Evolutionary conservation across 53 echinoderm and acorn worm species (phyloP).

Genomic region (Patiria pectinifera): DNA sequence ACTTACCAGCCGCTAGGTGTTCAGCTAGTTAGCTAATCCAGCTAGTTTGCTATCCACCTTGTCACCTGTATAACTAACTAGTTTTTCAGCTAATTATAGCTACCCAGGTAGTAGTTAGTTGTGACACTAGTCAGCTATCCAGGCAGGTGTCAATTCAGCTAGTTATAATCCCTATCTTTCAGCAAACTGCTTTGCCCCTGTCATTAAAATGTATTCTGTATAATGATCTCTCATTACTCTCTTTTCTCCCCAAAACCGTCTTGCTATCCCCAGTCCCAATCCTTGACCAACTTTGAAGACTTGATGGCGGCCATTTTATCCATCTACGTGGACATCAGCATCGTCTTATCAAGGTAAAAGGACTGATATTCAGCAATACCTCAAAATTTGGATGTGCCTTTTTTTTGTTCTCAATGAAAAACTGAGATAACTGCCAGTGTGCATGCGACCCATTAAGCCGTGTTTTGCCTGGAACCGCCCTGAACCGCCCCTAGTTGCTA

Average conservation of each 20-base stretch:
- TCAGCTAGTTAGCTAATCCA: neutral
- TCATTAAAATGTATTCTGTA: too few relatives aligned
- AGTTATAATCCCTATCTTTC: too few relatives aligned
- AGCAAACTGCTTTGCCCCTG: too few relatives aligned
- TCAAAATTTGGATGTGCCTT: neutral
- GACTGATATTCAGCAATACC: neutral
- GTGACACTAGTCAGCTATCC: too few relatives aligned
- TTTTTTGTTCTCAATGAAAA: neutral
- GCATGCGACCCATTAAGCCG: too few relatives aligned
- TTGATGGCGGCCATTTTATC: constrained; percentile 71
- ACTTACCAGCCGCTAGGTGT: neutral
- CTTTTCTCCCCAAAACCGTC: neutral
- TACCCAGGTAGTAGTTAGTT: too few relatives aligned
- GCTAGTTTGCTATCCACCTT: neutral
- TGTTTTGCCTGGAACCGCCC: too few relatives aligned
- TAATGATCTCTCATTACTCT: neutral
- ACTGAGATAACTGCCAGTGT: neutral
- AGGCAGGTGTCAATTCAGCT: too few relatives aligned
- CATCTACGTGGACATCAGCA: constrained; percentile 59
- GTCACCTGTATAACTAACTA: neutral
- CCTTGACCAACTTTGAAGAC: constrained; percentile 55
- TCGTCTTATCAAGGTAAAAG: constrained; percentile 63
- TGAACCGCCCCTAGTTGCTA: too few relatives aligned
- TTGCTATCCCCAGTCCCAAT: constrained; percentile 1
- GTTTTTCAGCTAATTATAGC: too few relatives aligned